Percentiles rank a stretch among this genome's conserved stretches.
Evolutionary conservation across 2,113 vertebrate species (phyloP).

Genomic region (Engystomops pustulosus): DNA sequence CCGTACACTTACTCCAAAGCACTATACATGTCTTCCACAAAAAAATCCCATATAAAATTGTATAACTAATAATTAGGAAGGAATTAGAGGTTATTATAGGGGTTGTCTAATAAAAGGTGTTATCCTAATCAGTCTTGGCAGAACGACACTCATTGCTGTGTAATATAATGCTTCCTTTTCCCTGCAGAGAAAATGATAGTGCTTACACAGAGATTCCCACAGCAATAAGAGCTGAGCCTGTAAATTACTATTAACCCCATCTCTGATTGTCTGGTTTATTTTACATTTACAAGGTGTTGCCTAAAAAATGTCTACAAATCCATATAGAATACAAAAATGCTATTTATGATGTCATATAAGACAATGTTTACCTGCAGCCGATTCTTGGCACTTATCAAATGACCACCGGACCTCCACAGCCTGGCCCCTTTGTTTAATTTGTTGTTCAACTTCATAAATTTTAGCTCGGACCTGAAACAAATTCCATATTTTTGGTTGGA

Average conservation of each 20-base stretch:
- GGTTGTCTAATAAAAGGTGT: background rate
- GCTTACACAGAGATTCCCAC: background rate
- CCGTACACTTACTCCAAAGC: too few species aligned
- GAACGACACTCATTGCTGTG: background rate
- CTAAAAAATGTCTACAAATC: background rate
- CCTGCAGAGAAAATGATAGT: background rate
- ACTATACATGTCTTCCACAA: too few species aligned
- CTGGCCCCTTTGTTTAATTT: conserved; percentile 77
- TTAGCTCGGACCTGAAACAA: conserved; percentile 74
- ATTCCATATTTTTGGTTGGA: too few species aligned
- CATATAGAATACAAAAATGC: background rate
- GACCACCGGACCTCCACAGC: conserved; percentile 80
- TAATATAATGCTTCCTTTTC: background rate
- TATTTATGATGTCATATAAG: background rate
- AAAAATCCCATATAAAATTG: background rate
- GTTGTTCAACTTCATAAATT: conserved; percentile 77
- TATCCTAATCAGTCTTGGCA: background rate
- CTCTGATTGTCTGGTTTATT: background rate
- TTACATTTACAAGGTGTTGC: background rate
- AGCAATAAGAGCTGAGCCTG: background rate
- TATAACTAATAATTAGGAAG: background rate
- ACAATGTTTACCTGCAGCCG: conserved; percentile 71
- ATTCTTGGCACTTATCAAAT: conserved; percentile 80
- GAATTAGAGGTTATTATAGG: background rate
- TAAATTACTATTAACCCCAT: background rate